Percentiles rank a stretch among this genome's conserved stretches.
These are phyloP conservation scores for Eumacrocentrus americanus DNA, from an alignment of 2,888 invertebrate genomes.

Conservation along the genomic window DNA sequence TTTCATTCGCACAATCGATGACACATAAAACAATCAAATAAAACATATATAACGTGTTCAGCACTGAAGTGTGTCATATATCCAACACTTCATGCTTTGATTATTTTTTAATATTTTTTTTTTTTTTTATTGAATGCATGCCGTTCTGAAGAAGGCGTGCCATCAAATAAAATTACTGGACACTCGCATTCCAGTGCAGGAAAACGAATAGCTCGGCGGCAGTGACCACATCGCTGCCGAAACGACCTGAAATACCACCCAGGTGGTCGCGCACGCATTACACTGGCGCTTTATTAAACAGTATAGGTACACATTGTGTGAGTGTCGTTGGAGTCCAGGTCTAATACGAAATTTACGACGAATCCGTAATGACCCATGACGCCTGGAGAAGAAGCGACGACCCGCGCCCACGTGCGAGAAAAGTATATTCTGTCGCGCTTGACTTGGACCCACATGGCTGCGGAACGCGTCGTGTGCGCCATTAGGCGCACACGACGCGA, in stretches of 20 bases:
- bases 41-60: neutral
- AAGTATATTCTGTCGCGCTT: constrained; percentile 9
- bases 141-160: neutral
- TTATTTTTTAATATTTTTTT: neutral
- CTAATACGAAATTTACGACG: constrained; percentile 48
- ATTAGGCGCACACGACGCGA: constrained; percentile 40
- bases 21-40: neutral
- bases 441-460: constrained; percentile 19
- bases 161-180: constrained; percentile 8
- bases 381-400: constrained; percentile 34
- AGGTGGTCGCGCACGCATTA: constrained; percentile 32
- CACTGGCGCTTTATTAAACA: constrained; percentile 24
- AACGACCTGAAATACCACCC: constrained; percentile 36
- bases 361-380: constrained; percentile 50
- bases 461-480: neutral
- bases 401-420: constrained; percentile 34
- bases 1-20: constrained; percentile 13
- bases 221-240: constrained; percentile 20
- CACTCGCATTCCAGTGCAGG: neutral
- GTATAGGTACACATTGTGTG: constrained; percentile 22
- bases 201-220: constrained; percentile 22
- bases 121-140: neutral
- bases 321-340: constrained; percentile 19
- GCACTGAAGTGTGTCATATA: too few relatives aligned
- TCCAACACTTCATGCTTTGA: too few relatives aligned